Base-by-base conservation (phyloP, 2,113 vertebrate species). In the Oenanthe oenanthe region DNA sequence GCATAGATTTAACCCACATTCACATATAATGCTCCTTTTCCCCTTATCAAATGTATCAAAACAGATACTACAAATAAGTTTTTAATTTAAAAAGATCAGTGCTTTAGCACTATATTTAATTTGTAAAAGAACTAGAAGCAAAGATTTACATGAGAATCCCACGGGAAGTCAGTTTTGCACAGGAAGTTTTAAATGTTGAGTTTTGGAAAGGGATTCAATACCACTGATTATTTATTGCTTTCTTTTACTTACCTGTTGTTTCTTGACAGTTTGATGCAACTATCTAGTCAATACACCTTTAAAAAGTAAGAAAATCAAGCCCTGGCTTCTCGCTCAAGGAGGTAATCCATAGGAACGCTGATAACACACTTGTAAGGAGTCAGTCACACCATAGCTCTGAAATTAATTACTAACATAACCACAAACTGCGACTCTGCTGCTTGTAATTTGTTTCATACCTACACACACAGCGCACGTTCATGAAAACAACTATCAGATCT, bases 371-470 rank as follows among this genome's bases (percentile, higher is more conserved):
- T 10, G 9, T 2, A 31, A n/a, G 2, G 22, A 47, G 7, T 38
- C 12, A 17, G 7, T 18, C 50, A 9, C 26, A 22, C 8, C 38
- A 28, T 0, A 38, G 25, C 17, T 75, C 78, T 9, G 40, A n/a
- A 47, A 51, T 6, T 2, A 40, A 61, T 4, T 50, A 51, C 29
- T 70, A 45, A 48, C 29, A 6, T 14, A 74, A 0, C 15, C 3
- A n/a, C 4, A 3, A 36, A 17, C 16, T 20, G 54, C 4, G 6
- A 4, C 19, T 6, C 1, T 9, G 19, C 24, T 10, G 8, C 17
- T 17, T 0, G 4, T 2, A 26, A 11, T 3, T 26, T 2, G 13
- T 40, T 80, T 74, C 34, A 7, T 1, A 42, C 34, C 11, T 10
- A 17, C 11, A 3, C 0, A 28, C 32, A 42, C 12, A 29, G 10